Evolutionary conservation across 1,140 invertebrate species (phyloP).

Genomic region (Drosophila novamexicana): DNA sequence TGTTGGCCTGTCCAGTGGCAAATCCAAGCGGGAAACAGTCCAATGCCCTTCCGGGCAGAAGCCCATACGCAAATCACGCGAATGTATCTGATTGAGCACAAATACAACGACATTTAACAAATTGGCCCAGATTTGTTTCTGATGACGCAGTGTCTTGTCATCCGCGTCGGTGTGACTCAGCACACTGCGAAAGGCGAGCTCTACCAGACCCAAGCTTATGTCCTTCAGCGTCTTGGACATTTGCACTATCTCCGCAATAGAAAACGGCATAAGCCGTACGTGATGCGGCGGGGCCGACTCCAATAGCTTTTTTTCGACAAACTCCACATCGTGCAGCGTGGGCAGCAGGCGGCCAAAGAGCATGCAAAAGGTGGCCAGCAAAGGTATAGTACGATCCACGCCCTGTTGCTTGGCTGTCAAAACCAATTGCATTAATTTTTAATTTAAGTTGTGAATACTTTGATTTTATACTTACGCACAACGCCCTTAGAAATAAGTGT

Average conservation of each 20-base stretch:
- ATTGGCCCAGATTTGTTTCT: slow-evolving; percentile 86
- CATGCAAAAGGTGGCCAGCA: slow-evolving; percentile 93
- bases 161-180: slow-evolving; percentile 77
- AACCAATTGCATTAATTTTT: background rate
- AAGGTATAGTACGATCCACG: slow-evolving; percentile 90
- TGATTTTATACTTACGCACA: slow-evolving; percentile 71
- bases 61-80: slow-evolving; percentile 89
- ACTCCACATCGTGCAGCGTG: slow-evolving; percentile 95
- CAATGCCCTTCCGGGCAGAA: slow-evolving; percentile 92
- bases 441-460: background rate
- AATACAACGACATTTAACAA: slow-evolving; percentile 86
- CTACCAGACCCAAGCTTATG: slow-evolving; percentile 94
- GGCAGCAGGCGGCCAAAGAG: slow-evolving; percentile 92
- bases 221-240: slow-evolving; percentile 90
- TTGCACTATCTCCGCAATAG: slow-evolving; percentile 85
- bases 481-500: slow-evolving; percentile 82
- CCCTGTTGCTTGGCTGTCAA: slow-evolving; percentile 87
- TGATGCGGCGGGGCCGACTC: slow-evolving; percentile 47
- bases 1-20: slow-evolving; percentile 88
- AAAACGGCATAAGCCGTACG: slow-evolving; percentile 82
- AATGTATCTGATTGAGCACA: slow-evolving; percentile 92
- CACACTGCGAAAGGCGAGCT: slow-evolving; percentile 90
- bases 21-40: slow-evolving; percentile 89
- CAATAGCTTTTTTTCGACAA: slow-evolving; percentile 86
- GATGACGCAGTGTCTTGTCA: slow-evolving; percentile 79